phyloP scores from a whole-genome alignment of 2,113 vertebrate species.

The Ginglymostoma cirratum region DNA sequence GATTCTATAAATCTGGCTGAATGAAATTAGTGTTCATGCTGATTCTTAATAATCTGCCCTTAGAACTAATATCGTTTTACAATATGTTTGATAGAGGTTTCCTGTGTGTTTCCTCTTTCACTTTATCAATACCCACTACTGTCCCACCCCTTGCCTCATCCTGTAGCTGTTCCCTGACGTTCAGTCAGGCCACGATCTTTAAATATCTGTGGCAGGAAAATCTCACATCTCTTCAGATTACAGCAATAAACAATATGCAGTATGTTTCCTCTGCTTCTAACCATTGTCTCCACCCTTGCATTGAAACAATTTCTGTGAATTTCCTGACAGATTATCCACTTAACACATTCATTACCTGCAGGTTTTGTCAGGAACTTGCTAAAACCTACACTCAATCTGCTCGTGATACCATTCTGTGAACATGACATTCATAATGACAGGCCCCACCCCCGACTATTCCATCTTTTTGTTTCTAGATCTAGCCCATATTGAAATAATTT shows the following conservation, averaged over 20 bases:
- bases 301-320: not conserved
- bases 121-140: not conserved
- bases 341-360: not conserved
- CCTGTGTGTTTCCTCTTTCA: not conserved
- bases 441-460: not conserved
- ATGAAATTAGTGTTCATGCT: not conserved
- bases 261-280: not conserved
- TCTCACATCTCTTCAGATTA: not conserved
- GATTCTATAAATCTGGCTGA: not conserved
- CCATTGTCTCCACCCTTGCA: not conserved
- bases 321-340: not conserved
- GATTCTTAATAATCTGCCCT: not conserved
- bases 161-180: not conserved
- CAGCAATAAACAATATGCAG: not conserved
- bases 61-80: not conserved
- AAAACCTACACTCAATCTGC: not conserved
- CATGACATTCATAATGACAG: not conserved
- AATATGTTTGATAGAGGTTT: not conserved
- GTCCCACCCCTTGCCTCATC: not conserved
- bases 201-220: constrained; percentile 15
- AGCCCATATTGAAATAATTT: not conserved
- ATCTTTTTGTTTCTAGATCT: not conserved
- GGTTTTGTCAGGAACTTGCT: not conserved
- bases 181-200: not conserved
- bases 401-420: not conserved